Evolutionary conservation across 2,113 vertebrate species (phyloP).

Genomic region (Poecile atricapillus): DNA sequence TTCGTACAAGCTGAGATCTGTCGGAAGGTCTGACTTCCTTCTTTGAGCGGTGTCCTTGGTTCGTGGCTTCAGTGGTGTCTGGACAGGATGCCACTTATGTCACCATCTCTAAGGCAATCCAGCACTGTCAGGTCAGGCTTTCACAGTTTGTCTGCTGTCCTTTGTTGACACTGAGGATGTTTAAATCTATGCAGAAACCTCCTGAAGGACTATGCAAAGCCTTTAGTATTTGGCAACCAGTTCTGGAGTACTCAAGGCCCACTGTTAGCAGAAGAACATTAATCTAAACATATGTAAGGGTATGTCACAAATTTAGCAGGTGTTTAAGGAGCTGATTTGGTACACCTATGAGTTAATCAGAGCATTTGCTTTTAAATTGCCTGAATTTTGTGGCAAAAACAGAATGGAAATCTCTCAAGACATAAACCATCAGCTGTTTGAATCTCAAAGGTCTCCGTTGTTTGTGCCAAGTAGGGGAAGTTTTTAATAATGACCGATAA

Average conservation of each 20-base stretch:
- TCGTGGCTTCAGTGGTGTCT: not conserved
- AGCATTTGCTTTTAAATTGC: not conserved
- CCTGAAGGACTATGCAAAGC: not conserved
- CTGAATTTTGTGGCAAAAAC: not conserved
- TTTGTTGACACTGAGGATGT: not conserved
- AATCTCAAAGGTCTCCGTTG: not conserved
- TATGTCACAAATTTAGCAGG: not conserved
- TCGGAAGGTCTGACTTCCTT: not conserved
- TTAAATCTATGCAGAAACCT: not conserved
- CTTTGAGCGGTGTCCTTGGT: not conserved
- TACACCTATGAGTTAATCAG: not conserved
- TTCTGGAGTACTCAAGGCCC: not conserved
- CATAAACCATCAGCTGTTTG: not conserved
- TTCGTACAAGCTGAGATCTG: constrained; percentile 19
- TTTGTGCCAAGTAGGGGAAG: not conserved
- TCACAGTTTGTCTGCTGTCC: not conserved
- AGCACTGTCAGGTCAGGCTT: not conserved
- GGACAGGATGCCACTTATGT: not conserved
- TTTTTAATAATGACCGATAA: not conserved
- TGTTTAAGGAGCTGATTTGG: not conserved
- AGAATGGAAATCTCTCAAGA: not conserved
- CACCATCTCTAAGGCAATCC: not conserved
- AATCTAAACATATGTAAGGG: not conserved
- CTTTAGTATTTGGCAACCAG: not conserved
- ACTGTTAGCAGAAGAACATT: not conserved